Percentiles rank a stretch among this genome's conserved stretches.
Conservation (phyloP, 2,797 vertebrate genomes). For the Argyrosomus regius region DNA sequence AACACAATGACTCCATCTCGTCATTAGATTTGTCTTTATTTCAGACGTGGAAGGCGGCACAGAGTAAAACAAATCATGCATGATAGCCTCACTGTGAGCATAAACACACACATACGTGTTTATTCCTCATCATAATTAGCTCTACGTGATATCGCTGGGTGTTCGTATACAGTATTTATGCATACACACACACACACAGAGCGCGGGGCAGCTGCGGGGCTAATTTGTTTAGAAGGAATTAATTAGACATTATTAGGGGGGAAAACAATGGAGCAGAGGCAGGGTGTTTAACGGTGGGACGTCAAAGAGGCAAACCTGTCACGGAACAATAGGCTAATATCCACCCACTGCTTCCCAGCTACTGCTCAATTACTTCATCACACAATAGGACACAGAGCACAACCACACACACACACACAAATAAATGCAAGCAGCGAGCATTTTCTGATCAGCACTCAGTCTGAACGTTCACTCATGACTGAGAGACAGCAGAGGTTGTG, state of each 20-base stretch:
- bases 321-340: slow-evolving; percentile 78
- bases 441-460: slow-evolving; percentile 50
- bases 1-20: slow-evolving; percentile 21
- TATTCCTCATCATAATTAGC: slow-evolving; percentile 52
- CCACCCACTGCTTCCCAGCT: slow-evolving; percentile 68
- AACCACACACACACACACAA: slow-evolving; percentile 23
- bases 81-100: slow-evolving; percentile 4
- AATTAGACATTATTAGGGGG: slow-evolving; percentile 77
- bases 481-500: slow-evolving; percentile 42
- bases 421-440: slow-evolving; percentile 29
- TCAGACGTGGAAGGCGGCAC: slow-evolving; percentile 24
- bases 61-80: slow-evolving; percentile 34
- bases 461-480: slow-evolving; percentile 43
- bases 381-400: slow-evolving; percentile 34
- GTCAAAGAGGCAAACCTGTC: slow-evolving; percentile 74
- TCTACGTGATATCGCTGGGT: slow-evolving; percentile 11
- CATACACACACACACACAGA: slow-evolving; percentile 32
- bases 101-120: slow-evolving; percentile 28
- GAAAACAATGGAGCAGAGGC: slow-evolving; percentile 70
- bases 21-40: slow-evolving; percentile 61
- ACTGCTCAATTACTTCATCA: slow-evolving; percentile 72
- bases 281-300: slow-evolving; percentile 71
- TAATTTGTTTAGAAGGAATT: slow-evolving; percentile 78
- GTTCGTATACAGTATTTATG: slow-evolving; percentile 31
- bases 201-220: slow-evolving; percentile 59